Evolutionary conservation across 2,797 vertebrate species (phyloP).

Genomic region (Micrastur ruficollis): DNA sequence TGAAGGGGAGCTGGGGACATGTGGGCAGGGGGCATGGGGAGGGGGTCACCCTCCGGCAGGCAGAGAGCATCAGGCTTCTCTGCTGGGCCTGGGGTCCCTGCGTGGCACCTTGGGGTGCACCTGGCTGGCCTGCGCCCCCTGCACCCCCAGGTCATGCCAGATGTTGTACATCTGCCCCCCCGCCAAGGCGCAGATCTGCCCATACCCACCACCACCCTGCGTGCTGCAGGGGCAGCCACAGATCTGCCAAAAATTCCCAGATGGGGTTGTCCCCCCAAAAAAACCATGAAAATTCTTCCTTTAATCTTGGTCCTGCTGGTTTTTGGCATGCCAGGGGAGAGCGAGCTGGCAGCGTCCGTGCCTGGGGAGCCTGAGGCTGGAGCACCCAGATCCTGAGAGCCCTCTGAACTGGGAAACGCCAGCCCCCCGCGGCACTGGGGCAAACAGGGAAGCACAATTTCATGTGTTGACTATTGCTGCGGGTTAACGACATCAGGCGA

Average conservation of each 20-base stretch:
- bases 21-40: too few species aligned
- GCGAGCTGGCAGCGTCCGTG: background rate
- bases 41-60: accelerated
- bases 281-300: background rate
- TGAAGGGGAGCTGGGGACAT: background rate
- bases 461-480: background rate
- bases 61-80: background rate
- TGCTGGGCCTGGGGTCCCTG: background rate
- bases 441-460: background rate
- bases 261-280: accelerated
- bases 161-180: background rate
- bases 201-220: too few species aligned
- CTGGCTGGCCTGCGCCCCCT: background rate
- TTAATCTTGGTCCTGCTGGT: background rate
- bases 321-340: background rate
- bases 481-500: background rate
- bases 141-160: too few species aligned
- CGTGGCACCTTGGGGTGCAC: background rate
- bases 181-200: background rate
- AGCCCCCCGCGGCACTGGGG: background rate
- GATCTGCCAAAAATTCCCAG: background rate
- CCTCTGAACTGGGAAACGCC: background rate
- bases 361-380: accelerated
- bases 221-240: background rate
- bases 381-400: background rate